Evolutionary conservation across 2,797 vertebrate species (phyloP).

Genomic region (Eupleurogrammus muticus): DNA sequence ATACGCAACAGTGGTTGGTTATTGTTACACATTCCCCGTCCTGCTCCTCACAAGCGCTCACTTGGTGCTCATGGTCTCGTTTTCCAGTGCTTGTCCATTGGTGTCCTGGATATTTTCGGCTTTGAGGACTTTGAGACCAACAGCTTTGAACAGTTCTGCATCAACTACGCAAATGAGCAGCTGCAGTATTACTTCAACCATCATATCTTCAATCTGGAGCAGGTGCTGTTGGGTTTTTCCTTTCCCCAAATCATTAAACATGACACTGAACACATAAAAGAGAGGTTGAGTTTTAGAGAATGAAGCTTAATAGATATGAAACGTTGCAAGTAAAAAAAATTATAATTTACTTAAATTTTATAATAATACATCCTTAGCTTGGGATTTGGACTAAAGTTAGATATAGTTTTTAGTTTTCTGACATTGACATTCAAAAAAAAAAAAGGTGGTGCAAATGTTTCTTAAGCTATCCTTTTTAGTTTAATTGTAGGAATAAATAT

Average conservation of each 20-base stretch:
- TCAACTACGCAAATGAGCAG: constrained; percentile 99
- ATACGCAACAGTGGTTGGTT: not conserved
- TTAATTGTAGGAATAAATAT: not conserved
- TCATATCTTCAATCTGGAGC: constrained; percentile 98
- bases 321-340: too few relatives aligned
- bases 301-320: too few relatives aligned
- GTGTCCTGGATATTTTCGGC: constrained; percentile 97
- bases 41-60: not conserved
- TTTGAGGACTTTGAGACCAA: constrained; percentile 98
- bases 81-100: constrained; percentile 93
- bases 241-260: not conserved
- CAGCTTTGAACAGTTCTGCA: constrained; percentile 99
- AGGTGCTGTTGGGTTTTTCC: constrained; percentile 73
- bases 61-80: not conserved
- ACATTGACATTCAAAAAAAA: too few relatives aligned
- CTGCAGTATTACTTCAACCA: constrained; percentile 99
- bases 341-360: too few relatives aligned
- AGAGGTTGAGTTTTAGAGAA: too few relatives aligned
- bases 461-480: not conserved
- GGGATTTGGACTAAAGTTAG: too few relatives aligned
- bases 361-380: too few relatives aligned
- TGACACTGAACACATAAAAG: not conserved
- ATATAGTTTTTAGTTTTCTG: too few relatives aligned
- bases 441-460: too few relatives aligned
- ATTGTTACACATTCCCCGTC: not conserved